A percentile compares a stretch with the other conserved stretches of the same genome.
Evolutionary conservation across 1,140 invertebrate species (phyloP).

Genomic region (Zaprionus taronus): DNA sequence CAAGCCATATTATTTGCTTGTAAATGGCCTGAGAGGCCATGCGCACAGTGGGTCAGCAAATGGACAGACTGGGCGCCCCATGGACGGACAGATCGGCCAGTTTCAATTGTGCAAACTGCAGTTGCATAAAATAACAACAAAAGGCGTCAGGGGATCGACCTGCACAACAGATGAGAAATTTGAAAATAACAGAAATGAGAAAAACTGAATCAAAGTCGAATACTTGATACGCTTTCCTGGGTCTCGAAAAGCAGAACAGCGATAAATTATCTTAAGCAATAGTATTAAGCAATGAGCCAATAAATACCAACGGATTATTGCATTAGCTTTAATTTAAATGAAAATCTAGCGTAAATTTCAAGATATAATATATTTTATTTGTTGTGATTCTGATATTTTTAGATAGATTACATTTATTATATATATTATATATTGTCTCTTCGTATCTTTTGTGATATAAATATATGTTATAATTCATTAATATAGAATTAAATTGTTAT

Average conservation of each 20-base stretch:
- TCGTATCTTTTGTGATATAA: too few relatives aligned
- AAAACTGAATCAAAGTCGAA: background rate
- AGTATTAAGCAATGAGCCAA: background rate
- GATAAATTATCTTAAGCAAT: background rate
- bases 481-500: background rate
- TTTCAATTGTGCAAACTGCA: conserved; percentile 52
- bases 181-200: background rate
- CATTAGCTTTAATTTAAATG: background rate
- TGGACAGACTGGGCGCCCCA: conserved; percentile 32
- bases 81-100: conserved; percentile 6
- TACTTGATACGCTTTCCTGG: conserved; percentile 8
- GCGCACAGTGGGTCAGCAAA: conserved; percentile 56
- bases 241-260: background rate
- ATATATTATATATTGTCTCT: background rate
- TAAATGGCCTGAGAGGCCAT: conserved; percentile 45
- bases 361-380: background rate
- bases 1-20: conserved; percentile 52
- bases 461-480: background rate
- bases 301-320: background rate
- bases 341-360: background rate
- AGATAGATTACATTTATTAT: background rate
- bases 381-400: too few relatives aligned
- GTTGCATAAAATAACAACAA: conserved; percentile 34
- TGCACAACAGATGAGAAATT: conserved; percentile 39
- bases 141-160: conserved; percentile 59